Conservation (phyloP, 2,888 invertebrate species). For the Noctua janthe region DNA sequence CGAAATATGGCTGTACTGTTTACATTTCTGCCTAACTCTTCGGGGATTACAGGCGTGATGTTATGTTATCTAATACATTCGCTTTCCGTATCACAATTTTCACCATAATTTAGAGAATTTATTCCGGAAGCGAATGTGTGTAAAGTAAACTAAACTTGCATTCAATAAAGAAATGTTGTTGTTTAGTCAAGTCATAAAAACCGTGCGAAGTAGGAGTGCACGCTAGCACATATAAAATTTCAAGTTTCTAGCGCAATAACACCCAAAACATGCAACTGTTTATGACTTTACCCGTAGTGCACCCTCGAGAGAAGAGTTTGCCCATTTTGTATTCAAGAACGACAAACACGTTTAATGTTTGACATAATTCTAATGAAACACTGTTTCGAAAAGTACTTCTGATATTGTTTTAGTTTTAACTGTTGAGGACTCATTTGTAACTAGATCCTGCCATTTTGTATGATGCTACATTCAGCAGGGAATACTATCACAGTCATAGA, state of each 20-base stretch:
- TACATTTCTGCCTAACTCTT: too few species aligned
- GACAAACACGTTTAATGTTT: conserved; percentile 5
- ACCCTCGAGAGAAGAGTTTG: conserved; percentile 13
- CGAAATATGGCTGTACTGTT: too few species aligned
- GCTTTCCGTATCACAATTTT: too few species aligned
- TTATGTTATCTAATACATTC: too few species aligned
- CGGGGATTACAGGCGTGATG: too few species aligned
- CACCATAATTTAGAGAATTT: too few species aligned
- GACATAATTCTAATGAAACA: conserved; percentile 13
- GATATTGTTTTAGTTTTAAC: conserved; percentile 4
- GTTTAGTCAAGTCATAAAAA: neutral
- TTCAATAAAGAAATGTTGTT: neutral
- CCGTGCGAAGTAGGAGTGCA: neutral
- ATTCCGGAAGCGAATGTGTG: neutral
- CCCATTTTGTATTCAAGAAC: neutral
- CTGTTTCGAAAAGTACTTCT: neutral
- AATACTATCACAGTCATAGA: neutral
- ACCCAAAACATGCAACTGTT: neutral
- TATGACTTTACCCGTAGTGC: neutral
- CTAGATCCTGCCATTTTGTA: neutral
- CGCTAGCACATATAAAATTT: neutral
- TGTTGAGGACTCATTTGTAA: neutral
- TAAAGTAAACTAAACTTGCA: neutral
- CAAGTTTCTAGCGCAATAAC: neutral
- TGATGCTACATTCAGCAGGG: neutral